Evolutionary conservation across 2,797 vertebrate genomes (phyloP), one percentile per base, ranked within the genome.

Genomic region (Aratinga solstitialis): DNA sequence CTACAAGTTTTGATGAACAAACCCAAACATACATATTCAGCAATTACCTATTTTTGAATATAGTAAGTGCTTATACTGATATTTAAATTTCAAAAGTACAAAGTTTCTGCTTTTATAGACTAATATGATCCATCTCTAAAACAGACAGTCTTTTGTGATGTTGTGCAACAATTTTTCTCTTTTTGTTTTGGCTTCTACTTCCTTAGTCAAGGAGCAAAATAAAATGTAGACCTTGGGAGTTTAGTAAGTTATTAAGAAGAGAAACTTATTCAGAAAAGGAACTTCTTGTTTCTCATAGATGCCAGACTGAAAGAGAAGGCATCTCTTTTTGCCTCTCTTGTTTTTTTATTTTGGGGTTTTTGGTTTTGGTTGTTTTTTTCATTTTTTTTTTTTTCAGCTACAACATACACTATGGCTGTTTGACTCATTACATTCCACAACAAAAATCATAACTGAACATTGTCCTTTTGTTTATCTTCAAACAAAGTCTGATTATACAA

Each of bases 201-300:
- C 84, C 95, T 96, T 93, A 89, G 80, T 63, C 92, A 86, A 94
- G 80, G 80, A 94, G 71, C 32, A 94, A 93, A 96, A 94, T 92
- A 94, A 92, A 91, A 74, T 94, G 15, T 76, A 22, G 93, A 84
- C 53, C 73, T 96, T 95, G 80, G 71, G 83, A 94, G 72, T 95
- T 84, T 93, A 66, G 80, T 77, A 93, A 96, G 82, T 84, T 86
- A 92, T 87, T 95, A 82, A 94, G 67, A 96, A 95, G 53, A 92
- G 94, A 93, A 93, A 73, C 69, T 93, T 81, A 75, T 26, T 48
- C 66, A 51, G 32, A 74, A 87, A 90, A 91, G 15, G 82, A 94
- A 95, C 84, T 96, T 88, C 78, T 89, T 95, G 54, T 97, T 97
- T 96, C 84, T 92, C 75, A 89, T 32, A 56, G 63, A 63, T 88